Conservation (phyloP, 2,797 vertebrate genomes). For the Erethizon dorsatum region DNA sequence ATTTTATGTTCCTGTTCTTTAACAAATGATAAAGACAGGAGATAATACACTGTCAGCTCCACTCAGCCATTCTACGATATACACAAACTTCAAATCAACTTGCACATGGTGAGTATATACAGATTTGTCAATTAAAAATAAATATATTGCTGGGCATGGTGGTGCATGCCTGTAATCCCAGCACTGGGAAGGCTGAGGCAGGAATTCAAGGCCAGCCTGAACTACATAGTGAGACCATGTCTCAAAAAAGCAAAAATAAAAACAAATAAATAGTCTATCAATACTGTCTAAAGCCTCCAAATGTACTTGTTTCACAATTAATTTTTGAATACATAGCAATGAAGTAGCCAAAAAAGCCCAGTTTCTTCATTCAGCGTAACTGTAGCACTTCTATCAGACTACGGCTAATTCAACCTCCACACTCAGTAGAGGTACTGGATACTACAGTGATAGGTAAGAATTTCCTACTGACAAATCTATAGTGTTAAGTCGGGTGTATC, state of each 20-base stretch:
- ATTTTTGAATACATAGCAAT: not conserved
- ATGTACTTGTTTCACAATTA: not conserved
- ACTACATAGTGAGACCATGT: not conserved
- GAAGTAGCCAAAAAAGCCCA: constrained; percentile 3
- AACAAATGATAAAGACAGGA: not conserved
- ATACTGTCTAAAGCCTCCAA: not conserved
- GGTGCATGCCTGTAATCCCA: not conserved
- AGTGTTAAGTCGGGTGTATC: not conserved
- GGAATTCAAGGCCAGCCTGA: not conserved
- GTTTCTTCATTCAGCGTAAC: constrained; percentile 20
- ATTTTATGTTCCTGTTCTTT: not conserved
- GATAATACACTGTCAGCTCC: not conserved
- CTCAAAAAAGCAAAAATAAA: not conserved
- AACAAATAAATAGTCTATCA: not conserved
- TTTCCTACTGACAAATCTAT: constrained; percentile 11
- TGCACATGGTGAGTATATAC: not conserved
- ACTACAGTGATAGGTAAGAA: not conserved
- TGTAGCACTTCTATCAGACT: not conserved
- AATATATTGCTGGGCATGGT: not conserved
- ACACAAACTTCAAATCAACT: not conserved
- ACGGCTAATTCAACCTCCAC: not conserved
- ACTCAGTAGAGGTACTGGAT: not conserved
- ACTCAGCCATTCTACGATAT: not conserved
- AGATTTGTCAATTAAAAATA: not conserved
- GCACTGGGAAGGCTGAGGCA: not conserved